Base-by-base conservation (phyloP, 2,113 vertebrate species). In the Paratilapia polleni region DNA sequence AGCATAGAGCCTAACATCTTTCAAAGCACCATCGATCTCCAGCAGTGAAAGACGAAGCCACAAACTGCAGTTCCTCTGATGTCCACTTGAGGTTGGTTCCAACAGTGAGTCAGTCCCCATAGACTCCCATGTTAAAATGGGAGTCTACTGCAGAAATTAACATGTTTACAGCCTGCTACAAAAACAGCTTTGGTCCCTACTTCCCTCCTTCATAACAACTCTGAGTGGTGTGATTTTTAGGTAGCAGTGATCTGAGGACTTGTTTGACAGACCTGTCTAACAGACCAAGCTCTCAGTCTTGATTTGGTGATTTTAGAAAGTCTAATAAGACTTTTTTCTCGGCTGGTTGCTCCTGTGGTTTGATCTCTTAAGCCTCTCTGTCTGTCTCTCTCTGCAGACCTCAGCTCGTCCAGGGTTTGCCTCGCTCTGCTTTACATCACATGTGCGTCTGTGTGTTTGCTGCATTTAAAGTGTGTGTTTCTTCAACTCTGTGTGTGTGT, bases 291-390 rank as follows among this genome's bases (percentile, higher is more conserved):
- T 47, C 41, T 68, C 22, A 19, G 41, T 68, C 38, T 68, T 68
- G 64, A 68, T 68, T 49, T 68, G 38, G 64, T 68, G 64, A 68
- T 26, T 68, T 68, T 49, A 68, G 64, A 49, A 68, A 76, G n/a
- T 24, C 73, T 76, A 58, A 57, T 76, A 76, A 76, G 54, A 24
- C 52, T 58, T 68, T 68, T 68, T 26, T n/a, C 73, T 54, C 31
- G 41, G 47, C 59, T 54, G 41, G 22, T 12, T 34, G 57, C 49
- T 63, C 20, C 74, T 10, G 34, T 41, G 82, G 60, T 85, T 77
- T 90, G 82, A 87, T 80, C 68, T 81, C 73, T 87, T 80, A 82
- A 85, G 85, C 85, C 47, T 73, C 76, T 58, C 36, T 24, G 60
- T 20, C 59, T 17, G 66, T 57, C 34, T 17, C 24, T 14, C 49